Conservation (phyloP, 2,797 vertebrate species). For the Tarsius wallacei region DNA sequence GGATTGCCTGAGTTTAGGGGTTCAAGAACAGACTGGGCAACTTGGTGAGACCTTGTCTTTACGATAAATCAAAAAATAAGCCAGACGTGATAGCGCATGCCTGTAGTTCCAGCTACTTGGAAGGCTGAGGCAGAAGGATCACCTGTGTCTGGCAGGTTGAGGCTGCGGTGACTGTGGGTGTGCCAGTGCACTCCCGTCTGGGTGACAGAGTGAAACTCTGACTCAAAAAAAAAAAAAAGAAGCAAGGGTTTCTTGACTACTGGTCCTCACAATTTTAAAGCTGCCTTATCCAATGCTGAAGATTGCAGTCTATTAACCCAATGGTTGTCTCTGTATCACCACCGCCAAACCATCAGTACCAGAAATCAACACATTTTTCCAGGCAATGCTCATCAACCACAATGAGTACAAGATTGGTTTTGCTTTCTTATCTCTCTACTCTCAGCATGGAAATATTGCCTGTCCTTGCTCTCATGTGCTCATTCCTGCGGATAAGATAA, state of each 20-base stretch:
- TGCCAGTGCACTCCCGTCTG: no score
- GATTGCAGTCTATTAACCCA: neutral
- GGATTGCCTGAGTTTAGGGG: no score
- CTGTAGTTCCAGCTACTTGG: no score
- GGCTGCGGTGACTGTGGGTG: no score
- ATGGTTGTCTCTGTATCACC: neutral
- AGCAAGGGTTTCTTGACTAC: neutral
- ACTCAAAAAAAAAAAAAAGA: no score
- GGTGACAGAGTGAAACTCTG: no score
- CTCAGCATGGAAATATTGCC: neutral
- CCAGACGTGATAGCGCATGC: no score
- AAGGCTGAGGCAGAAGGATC: no score
- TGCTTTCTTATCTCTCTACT: neutral
- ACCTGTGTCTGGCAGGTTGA: no score
- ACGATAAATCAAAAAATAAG: no score
- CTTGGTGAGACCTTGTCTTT: no score
- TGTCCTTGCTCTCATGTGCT: neutral
- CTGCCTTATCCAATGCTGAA: neutral
- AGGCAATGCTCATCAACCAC: neutral
- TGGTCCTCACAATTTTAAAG: neutral
- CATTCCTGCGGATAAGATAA: neutral
- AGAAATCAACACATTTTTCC: neutral
- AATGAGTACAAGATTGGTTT: neutral
- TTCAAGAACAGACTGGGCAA: no score
- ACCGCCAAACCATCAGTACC: neutral